Evolutionary conservation across 2,888 invertebrate species (phyloP).

Genomic region (Geotrupes spiniger): DNA sequence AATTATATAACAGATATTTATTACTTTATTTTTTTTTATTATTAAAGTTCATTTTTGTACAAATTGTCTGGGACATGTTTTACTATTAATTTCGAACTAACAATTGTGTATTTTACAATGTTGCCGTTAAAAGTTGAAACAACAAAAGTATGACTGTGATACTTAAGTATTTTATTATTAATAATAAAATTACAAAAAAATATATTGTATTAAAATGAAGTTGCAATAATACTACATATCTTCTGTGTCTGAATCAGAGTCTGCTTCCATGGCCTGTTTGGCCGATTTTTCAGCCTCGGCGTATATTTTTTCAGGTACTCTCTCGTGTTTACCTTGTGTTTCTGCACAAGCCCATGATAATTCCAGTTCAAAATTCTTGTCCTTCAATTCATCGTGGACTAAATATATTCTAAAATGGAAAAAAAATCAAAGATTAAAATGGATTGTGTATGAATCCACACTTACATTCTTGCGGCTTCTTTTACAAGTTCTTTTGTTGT

Average conservation of each 20-base stretch:
- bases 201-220: slow-evolving; percentile 13
- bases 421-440: slow-evolving; percentile 6
- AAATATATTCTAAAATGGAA: slow-evolving; percentile 69
- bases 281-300: slow-evolving; percentile 85
- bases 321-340: slow-evolving; percentile 74
- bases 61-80: too few relatives aligned
- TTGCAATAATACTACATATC: slow-evolving; percentile 56
- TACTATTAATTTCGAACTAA: too few relatives aligned
- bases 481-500: slow-evolving; percentile 83
- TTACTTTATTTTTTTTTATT: too few relatives aligned
- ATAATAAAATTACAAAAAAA: not conserved
- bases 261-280: slow-evolving; percentile 83
- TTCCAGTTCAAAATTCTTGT: slow-evolving; percentile 93
- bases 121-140: too few relatives aligned
- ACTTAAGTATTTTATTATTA: too few relatives aligned
- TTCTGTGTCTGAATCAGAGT: slow-evolving; percentile 79
- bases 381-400: slow-evolving; percentile 92
- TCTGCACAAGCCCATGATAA: slow-evolving; percentile 90
- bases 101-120: too few relatives aligned
- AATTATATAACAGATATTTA: too few relatives aligned
- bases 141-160: too few relatives aligned
- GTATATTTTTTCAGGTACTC: slow-evolving; percentile 74
- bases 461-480: slow-evolving; percentile 91
- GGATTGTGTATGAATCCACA: slow-evolving; percentile 20
- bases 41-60: too few relatives aligned